Percentiles rank a stretch among this genome's conserved stretches.
Evolutionary conservation across 2,888 invertebrate genomes (phyloP).

Genomic region (Dryocosmus kuriphilus): DNA sequence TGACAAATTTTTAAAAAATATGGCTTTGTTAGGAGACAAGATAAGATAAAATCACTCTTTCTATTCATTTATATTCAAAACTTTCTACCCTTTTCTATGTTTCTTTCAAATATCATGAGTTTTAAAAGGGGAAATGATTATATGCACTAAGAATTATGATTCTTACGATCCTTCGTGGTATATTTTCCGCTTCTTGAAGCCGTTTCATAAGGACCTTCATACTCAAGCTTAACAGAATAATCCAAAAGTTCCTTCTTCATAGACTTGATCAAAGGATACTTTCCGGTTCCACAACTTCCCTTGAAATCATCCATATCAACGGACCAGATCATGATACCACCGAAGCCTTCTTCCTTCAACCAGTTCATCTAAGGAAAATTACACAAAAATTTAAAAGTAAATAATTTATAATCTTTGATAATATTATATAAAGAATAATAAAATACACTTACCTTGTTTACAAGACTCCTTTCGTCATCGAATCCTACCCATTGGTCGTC

Average conservation of each 20-base stretch:
- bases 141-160: not conserved
- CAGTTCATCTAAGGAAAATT: conserved; percentile 87
- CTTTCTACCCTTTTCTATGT: no score
- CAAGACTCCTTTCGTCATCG: conserved; percentile 94
- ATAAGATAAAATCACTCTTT: no score
- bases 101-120: no score
- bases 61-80: no score
- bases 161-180: conserved; percentile 94
- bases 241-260: conserved; percentile 91
- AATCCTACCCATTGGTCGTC: conserved; percentile 97
- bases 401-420: not conserved
- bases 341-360: conserved; percentile 95
- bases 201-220: conserved; percentile 92
- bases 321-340: conserved; percentile 98
- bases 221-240: conserved; percentile 90
- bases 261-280: conserved; percentile 92
- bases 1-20: no score
- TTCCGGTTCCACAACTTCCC: conserved; percentile 93
- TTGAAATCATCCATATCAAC: conserved; percentile 97
- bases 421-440: not conserved
- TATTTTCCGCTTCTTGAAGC: conserved; percentile 86
- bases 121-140: no score
- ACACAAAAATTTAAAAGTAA: not conserved
- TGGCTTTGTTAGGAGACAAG: no score
- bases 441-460: conserved; percentile 87